phyloP scores from a whole-genome alignment of 2,888 invertebrate species.

The Drymonia ruficornis region DNA sequence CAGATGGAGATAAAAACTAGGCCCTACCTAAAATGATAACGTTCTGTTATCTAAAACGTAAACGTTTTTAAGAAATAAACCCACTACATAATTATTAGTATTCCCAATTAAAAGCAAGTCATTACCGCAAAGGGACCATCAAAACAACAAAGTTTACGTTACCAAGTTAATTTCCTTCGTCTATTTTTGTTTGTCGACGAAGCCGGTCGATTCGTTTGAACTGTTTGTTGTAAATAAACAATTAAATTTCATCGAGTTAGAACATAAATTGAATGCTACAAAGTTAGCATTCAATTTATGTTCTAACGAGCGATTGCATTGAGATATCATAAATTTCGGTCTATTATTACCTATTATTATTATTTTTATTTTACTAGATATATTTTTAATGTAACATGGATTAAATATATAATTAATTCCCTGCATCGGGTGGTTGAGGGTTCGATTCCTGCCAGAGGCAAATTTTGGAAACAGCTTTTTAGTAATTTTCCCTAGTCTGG shows the following conservation, averaged over 20 bases:
- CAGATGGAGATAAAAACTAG: too few species aligned
- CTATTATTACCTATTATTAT: too few species aligned
- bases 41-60: too few species aligned
- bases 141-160: constrained; percentile 26
- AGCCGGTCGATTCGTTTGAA: constrained; percentile 16
- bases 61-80: background rate
- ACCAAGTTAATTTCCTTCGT: constrained; percentile 26
- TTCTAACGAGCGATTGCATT: background rate
- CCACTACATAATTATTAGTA: constrained; percentile 3
- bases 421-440: too few species aligned
- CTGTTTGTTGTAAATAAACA: constrained; percentile 30
- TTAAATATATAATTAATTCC: too few species aligned
- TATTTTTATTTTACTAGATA: too few species aligned
- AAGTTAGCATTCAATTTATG: too few species aligned
- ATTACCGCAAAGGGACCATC: constrained; percentile 18
- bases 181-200: constrained; percentile 23
- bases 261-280: background rate
- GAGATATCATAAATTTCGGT: constrained; percentile 5
- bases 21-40: too few species aligned
- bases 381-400: too few species aligned
- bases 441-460: too few species aligned
- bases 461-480: too few species aligned
- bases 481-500: too few species aligned
- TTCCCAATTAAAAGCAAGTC: constrained; percentile 14
- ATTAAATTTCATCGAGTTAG: constrained; percentile 23